Percentiles rank a stretch among this genome's conserved stretches.
These are phyloP conservation scores for Nicator chloris DNA, from an alignment of 2,113 vertebrate species.

Conservation along the genomic window DNA sequence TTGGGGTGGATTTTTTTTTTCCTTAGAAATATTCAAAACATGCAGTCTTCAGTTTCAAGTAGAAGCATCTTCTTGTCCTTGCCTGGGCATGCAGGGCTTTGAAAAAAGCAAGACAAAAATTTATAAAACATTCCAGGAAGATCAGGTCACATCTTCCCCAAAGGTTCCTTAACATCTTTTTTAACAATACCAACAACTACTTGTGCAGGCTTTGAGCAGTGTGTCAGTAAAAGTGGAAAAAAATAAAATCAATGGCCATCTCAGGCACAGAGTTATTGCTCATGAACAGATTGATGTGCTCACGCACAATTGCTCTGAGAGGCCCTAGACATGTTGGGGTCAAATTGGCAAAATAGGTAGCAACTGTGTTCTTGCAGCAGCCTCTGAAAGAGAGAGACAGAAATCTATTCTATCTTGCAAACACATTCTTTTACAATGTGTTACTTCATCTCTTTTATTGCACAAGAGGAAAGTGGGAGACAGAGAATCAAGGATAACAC, in stretches of 20 bases:
- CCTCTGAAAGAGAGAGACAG: conserved; percentile 52
- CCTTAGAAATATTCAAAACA: neutral
- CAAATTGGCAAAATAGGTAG: conserved; percentile 50
- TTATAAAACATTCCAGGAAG: conserved; percentile 24
- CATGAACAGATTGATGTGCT: neutral
- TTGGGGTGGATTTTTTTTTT: neutral
- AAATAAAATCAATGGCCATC: neutral
- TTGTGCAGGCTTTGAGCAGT: neutral
- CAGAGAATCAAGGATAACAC: conserved; percentile 38
- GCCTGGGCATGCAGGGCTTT: neutral
- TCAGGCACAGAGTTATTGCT: neutral
- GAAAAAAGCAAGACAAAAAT: neutral
- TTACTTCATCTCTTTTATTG: conserved; percentile 49
- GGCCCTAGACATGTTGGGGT: neutral
- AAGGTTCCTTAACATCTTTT: conserved; percentile 42
- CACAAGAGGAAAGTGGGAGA: conserved; percentile 40
- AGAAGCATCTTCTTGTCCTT: conserved; percentile 39
- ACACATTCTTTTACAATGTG: conserved; percentile 53
- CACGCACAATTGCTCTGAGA: neutral
- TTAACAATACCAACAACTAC: neutral
- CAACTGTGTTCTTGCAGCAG: conserved; percentile 31
- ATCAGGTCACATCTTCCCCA: conserved; percentile 10
- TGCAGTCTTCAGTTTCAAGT: conserved; percentile 25
- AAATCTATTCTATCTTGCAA: conserved; percentile 57
- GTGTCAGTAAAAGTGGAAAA: neutral